A percentile compares a stretch with the other conserved stretches of the same genome.
Conservation (phyloP, 2,113 vertebrate species). For the Malurus alboscapulatus region DNA sequence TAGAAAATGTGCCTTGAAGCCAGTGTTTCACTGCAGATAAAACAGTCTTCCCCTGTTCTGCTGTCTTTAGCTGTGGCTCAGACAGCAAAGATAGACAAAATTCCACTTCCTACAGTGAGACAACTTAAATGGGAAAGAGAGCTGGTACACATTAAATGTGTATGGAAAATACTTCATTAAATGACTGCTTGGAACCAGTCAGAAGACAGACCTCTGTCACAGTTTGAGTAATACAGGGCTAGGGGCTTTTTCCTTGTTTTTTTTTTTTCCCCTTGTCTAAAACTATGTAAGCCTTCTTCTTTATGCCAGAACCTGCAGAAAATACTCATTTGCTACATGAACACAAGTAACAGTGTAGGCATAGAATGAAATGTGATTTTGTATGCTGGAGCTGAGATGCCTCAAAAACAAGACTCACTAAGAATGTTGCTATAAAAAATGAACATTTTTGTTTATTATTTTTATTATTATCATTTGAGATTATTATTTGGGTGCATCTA, state of each 20-base stretch:
- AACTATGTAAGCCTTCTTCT: neutral
- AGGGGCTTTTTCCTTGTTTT: neutral
- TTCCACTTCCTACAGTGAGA: neutral
- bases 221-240: constrained; percentile 44
- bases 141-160: neutral
- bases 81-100: neutral
- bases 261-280: neutral
- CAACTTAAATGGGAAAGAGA: neutral
- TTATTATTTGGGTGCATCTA: constrained; percentile 1
- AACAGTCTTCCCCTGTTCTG: neutral
- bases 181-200: constrained; percentile 19
- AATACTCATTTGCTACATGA: neutral
- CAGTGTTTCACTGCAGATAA: neutral
- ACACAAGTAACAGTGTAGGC: neutral
- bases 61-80: neutral
- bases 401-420: constrained; percentile 3
- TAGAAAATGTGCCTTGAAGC: neutral
- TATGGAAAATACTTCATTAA: constrained; percentile 26
- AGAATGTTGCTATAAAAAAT: constrained; percentile 10
- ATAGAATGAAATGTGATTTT: neutral
- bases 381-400: neutral
- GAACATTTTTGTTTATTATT: neutral
- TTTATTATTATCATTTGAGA: neutral
- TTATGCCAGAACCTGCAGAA: constrained; percentile 29
- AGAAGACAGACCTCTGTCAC: neutral